These are phyloP conservation scores for Zaprionus gabonicus DNA, from an alignment of 1,140 invertebrate species.

Conservation along the genomic window DNA sequence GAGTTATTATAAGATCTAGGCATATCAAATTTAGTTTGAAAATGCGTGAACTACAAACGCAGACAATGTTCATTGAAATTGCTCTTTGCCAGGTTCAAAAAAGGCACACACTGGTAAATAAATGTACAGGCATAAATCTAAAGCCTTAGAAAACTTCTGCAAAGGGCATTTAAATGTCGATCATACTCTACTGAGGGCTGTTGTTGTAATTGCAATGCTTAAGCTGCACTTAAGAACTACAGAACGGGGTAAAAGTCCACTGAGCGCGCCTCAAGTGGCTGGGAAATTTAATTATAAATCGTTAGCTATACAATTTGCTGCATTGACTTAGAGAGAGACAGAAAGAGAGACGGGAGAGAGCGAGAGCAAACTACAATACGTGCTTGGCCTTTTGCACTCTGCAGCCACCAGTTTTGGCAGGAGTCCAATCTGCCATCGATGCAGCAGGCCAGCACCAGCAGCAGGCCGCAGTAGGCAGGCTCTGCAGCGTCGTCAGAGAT, in stretches of 20 bases:
- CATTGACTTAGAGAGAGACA: neutral
- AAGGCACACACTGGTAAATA: too few relatives aligned
- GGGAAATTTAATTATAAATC: conserved; percentile 68
- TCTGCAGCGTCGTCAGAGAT: neutral
- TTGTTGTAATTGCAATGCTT: conserved; percentile 22
- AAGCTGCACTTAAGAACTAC: conserved; percentile 40
- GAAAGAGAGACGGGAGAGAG: neutral
- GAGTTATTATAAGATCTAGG: too few relatives aligned
- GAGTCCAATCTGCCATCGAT: conserved; percentile 53
- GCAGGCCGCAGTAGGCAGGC: too few relatives aligned
- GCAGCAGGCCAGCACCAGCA: conserved; percentile 36
- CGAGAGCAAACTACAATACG: conserved; percentile 28
- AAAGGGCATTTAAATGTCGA: neutral
- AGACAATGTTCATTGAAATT: too few relatives aligned
- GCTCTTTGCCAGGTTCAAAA: too few relatives aligned
- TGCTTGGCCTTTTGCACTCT: conserved; percentile 21
- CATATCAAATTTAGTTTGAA: too few relatives aligned
- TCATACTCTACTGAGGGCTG: neutral
- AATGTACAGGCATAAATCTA: too few relatives aligned
- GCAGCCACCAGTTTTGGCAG: conserved; percentile 31
- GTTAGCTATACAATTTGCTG: conserved; percentile 41
- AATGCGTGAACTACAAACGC: too few relatives aligned
- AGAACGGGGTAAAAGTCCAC: conserved; percentile 35
- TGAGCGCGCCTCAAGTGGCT: conserved; percentile 1
- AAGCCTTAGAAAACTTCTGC: too few relatives aligned